Conservation (phyloP, 2,888 invertebrate genomes). For the Junonia oenone region DNA sequence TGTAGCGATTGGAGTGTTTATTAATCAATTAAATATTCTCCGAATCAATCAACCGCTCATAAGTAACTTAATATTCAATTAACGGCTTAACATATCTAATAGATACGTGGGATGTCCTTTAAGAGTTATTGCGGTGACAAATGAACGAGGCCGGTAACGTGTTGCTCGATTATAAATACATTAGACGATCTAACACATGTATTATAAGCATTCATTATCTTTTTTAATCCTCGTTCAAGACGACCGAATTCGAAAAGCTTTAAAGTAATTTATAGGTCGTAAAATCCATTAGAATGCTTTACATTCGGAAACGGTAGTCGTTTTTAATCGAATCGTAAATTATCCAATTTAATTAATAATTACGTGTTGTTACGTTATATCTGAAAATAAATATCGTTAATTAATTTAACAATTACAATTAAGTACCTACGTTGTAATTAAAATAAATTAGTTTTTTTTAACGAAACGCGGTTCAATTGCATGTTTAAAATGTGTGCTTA, state of each 20-base stretch:
- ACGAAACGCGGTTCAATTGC: not conserved
- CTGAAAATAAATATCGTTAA: conserved; percentile 1
- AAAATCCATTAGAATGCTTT: conserved; percentile 2
- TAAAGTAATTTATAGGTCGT: conserved; percentile 17
- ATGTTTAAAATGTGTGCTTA: not conserved
- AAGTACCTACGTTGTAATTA: not conserved
- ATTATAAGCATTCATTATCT: conserved; percentile 23
- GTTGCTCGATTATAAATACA: conserved; percentile 59
- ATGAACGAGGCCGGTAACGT: conserved; percentile 24
- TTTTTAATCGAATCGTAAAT: not conserved
- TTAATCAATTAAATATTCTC: conserved; percentile 55
- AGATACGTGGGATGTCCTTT: conserved; percentile 40
- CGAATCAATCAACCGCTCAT: conserved; percentile 52
- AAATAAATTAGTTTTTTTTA: not conserved
- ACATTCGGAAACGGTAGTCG: conserved; percentile 8
- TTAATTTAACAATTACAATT: not conserved
- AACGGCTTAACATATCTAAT: conserved; percentile 43
- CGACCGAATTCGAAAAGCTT: conserved; percentile 13
- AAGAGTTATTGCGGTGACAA: conserved; percentile 27
- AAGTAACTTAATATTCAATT: conserved; percentile 63
- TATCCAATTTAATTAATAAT: not conserved
- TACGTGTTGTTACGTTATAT: not conserved
- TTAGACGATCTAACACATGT: conserved; percentile 37
- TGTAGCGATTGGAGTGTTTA: conserved; percentile 49
- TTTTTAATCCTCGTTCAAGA: conserved; percentile 18